phyloP scores from a whole-genome alignment of 1,140 invertebrate genomes.

The Manduca sexta region DNA sequence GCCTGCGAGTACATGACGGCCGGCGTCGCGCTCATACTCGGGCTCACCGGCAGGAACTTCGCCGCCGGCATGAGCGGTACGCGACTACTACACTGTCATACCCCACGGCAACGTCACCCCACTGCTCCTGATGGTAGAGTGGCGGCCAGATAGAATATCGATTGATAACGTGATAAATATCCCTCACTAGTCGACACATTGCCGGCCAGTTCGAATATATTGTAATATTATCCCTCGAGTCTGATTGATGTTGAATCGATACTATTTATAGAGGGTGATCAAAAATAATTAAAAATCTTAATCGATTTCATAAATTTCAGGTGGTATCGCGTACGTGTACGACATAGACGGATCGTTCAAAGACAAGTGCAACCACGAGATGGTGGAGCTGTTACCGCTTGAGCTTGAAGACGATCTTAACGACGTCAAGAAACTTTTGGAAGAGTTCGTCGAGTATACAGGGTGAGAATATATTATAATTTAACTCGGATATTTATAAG shows the following conservation, averaged over 20 bases:
- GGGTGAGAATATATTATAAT: conserved; percentile 62
- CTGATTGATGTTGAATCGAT: too few species aligned
- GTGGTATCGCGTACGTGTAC: conserved; percentile 96
- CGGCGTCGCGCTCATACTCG: conserved; percentile 92
- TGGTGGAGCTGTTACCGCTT: conserved; percentile 90
- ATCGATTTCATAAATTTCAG: conserved; percentile 55
- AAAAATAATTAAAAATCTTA: too few species aligned
- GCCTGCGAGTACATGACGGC: conserved; percentile 99
- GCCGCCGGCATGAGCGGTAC: conserved; percentile 96
- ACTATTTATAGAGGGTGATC: too few species aligned
- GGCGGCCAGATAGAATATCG: too few species aligned
- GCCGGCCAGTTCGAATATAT: too few species aligned
- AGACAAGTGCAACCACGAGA: conserved; percentile 92
- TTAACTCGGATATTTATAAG: background rate
- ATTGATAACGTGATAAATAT: too few species aligned
- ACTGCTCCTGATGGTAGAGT: too few species aligned
- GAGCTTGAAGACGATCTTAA: conserved; percentile 86
- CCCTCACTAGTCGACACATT: too few species aligned
- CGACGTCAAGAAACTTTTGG: conserved; percentile 85
- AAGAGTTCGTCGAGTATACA: conserved; percentile 93
- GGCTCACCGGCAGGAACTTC: conserved; percentile 97
- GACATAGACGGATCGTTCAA: conserved; percentile 90
- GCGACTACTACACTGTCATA: too few species aligned
- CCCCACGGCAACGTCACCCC: too few species aligned
- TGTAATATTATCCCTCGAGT: too few species aligned